phyloP scores from a whole-genome alignment of 1,140 invertebrate species.

The Lutraria rhynchaena region DNA sequence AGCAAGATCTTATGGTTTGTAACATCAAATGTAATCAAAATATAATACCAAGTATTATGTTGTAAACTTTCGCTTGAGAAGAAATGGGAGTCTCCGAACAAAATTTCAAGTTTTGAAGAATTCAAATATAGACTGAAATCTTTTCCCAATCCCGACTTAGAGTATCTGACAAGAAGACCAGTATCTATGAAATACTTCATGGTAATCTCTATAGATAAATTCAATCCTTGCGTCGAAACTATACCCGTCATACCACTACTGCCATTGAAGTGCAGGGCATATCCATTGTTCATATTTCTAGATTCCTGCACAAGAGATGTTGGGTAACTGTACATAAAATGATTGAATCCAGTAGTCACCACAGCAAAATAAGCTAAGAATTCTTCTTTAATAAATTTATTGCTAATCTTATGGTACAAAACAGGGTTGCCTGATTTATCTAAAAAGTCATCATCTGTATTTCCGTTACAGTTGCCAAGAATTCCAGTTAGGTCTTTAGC shows the following conservation, averaged over 20 bases:
- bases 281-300: slow-evolving; percentile 26
- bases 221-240: not conserved
- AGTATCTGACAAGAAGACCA: slow-evolving; percentile 52
- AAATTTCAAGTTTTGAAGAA: slow-evolving; percentile 19
- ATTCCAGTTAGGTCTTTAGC: slow-evolving; percentile 44
- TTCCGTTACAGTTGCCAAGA: slow-evolving; percentile 63
- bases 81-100: not conserved
- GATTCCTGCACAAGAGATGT: slow-evolving; percentile 4
- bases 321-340: slow-evolving; percentile 59
- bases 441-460: slow-evolving; percentile 61
- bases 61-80: slow-evolving; percentile 12
- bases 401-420: slow-evolving; percentile 20
- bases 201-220: slow-evolving; percentile 57
- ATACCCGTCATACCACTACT: slow-evolving; percentile 52
- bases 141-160: slow-evolving; percentile 1
- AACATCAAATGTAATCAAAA: slow-evolving; percentile 29
- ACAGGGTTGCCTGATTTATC: not conserved
- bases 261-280: slow-evolving; percentile 53
- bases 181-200: slow-evolving; percentile 27
- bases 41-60: slow-evolving; percentile 40
- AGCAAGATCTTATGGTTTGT: slow-evolving; percentile 5
- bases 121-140: slow-evolving; percentile 48
- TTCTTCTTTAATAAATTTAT: slow-evolving; percentile 36
- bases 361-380: slow-evolving; percentile 21
- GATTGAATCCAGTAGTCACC: not conserved